Evolutionary conservation across 2,113 vertebrate genomes (phyloP).

Genomic region (Ictidomys tridecemlineatus): DNA sequence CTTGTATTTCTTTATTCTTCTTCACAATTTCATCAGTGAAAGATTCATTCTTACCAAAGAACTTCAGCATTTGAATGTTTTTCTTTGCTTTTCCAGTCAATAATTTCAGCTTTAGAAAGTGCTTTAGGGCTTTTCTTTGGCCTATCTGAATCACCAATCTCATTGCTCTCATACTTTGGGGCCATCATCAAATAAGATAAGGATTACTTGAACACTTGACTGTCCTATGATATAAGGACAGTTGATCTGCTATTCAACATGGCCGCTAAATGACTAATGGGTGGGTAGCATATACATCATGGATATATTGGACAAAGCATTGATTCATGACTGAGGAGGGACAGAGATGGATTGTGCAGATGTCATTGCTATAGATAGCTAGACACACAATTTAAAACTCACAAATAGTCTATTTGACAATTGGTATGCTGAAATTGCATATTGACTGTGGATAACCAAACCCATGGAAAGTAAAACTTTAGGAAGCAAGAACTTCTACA

Average conservation of each 20-base stretch:
- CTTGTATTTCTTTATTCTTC: background rate
- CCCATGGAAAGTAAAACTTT: no score
- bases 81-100: background rate
- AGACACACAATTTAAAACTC: background rate
- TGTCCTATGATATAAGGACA: rapidly evolving
- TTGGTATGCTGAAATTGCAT: background rate
- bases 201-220: background rate
- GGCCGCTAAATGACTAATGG: no score
- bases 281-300: background rate
- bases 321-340: background rate
- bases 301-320: no score
- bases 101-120: background rate
- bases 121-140: rapidly evolving
- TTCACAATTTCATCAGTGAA: background rate
- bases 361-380: no score
- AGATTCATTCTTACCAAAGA: background rate
- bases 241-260: background rate
- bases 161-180: background rate
- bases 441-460: no score
- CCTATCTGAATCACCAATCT: no score
- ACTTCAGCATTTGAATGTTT: background rate
- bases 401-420: background rate
- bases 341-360: no score
- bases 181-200: background rate
- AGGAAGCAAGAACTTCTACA: no score